A percentile compares a stretch with the other conserved stretches of the same genome.
These are phyloP conservation scores for Serrognathus titanus DNA, from an alignment of 2,888 invertebrate genomes.

Conservation along the genomic window DNA sequence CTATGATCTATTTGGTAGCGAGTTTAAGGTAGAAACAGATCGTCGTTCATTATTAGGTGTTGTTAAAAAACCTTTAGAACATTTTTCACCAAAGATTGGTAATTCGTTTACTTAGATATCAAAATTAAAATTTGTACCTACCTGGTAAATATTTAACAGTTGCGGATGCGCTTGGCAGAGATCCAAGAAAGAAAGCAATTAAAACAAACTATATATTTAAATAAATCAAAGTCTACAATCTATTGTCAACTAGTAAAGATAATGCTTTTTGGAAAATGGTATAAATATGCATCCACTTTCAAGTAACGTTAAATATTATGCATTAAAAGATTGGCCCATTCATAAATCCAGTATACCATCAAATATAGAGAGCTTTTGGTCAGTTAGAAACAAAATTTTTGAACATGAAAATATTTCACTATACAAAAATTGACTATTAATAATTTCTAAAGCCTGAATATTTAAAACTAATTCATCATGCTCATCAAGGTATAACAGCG, in stretches of 20 bases:
- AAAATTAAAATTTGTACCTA: conserved; percentile 21
- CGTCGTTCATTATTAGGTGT: no score
- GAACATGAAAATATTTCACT: conserved; percentile 7
- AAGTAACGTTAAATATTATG: conserved; percentile 7
- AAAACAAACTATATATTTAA: neutral
- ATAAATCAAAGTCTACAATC: neutral
- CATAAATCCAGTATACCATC: conserved; percentile 3
- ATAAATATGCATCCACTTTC: conserved; percentile 6
- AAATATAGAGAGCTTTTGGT: conserved; percentile 8
- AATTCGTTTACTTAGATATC: conserved; percentile 19
- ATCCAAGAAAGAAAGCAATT: neutral
- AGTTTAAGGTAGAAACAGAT: no score
- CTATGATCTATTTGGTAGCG: no score
- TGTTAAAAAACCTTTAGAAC: conserved; percentile 26
- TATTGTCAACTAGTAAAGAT: neutral
- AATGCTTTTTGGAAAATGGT: conserved; percentile 1
- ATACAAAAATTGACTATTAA: conserved; percentile 11
- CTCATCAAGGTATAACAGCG: no score
- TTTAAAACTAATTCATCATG: conserved; percentile 5
- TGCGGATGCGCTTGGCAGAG: conserved; percentile 12
- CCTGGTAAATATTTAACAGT: neutral
- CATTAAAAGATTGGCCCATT: conserved; percentile 8
- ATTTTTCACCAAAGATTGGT: conserved; percentile 24
- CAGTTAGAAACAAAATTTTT: conserved; percentile 9
- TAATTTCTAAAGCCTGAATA: conserved; percentile 6